Evolutionary conservation across 2,888 invertebrate genomes (phyloP).

Genomic region (Andrena dorsata): DNA sequence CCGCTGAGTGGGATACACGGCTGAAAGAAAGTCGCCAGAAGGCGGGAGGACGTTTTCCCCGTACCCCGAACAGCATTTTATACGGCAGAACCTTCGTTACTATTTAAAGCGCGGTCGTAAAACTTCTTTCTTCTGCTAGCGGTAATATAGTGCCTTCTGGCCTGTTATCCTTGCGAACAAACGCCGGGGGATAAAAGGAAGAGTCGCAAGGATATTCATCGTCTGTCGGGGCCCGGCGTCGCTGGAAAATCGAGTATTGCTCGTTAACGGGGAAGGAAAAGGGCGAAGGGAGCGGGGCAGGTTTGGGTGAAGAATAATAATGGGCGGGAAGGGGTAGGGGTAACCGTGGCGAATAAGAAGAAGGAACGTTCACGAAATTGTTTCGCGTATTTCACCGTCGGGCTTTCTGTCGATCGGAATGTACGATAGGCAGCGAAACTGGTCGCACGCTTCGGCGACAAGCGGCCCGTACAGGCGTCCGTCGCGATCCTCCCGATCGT

Average conservation of each 20-base stretch:
- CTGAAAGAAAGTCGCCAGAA: not conserved
- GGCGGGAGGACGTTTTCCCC: not conserved
- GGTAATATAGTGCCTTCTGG: constrained; percentile 30
- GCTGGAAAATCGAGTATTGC: constrained; percentile 43
- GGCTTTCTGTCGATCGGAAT: constrained; percentile 70
- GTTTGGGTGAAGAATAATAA: constrained; percentile 10
- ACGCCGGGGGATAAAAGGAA: constrained; percentile 14
- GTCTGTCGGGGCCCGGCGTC: not conserved
- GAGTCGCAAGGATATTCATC: constrained; percentile 17
- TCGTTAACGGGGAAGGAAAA: constrained; percentile 20
- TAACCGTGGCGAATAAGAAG: constrained; percentile 31
- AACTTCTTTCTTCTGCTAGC: constrained; percentile 23
- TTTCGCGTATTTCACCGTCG: constrained; percentile 71
- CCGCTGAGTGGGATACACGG: not conserved
- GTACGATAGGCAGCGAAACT: constrained; percentile 73
- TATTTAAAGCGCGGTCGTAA: constrained; percentile 51
- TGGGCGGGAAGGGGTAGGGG: not conserved
- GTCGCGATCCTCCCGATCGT: constrained; percentile 61
- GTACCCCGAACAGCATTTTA: not conserved
- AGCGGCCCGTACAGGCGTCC: constrained; percentile 45
- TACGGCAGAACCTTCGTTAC: constrained; percentile 34
- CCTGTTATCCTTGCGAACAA: constrained; percentile 60
- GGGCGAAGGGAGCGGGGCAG: not conserved
- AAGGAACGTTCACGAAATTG: constrained; percentile 64
- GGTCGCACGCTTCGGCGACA: constrained; percentile 67